Evolutionary conservation across 2,888 invertebrate species (phyloP), one percentile per base, ranked within the genome.

Genomic region (Diarsia mendica): DNA sequence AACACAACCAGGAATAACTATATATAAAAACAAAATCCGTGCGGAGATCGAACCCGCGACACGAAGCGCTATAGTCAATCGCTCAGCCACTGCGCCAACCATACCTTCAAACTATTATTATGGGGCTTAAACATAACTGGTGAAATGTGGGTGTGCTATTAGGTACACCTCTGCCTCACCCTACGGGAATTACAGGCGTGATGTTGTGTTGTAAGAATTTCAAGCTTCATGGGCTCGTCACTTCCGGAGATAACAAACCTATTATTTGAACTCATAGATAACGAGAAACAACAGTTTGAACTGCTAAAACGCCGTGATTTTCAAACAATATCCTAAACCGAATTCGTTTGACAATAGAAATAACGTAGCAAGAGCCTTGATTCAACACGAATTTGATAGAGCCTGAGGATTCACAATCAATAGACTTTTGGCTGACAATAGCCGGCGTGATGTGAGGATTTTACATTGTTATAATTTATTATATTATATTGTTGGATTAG

Each of bases 391-490:
- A 58, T 13, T 58, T 66, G 33, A 46, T 33, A 51, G 60, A 66
- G 55, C 13, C 20, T 5, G 15, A 67, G 49, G 61, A 67, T 58
- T 61, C 53, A 11, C 6, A 77, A 61, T 72, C 76, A 28, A 55
- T 28, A 23, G 46, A 18, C 39, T 64, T 74, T 65, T 69, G 10
- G 11, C n/a, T 11, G 39, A 77, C 77, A 77, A 80, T 84, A 9
- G 49, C 18, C 49, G 33, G 48, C 67, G 64, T 73, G 80, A 76
- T 65, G n/a, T 73, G 53, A 65, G 61, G 64, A 71, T 73, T 66
- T 69, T n/a, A 11, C 5, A 75, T 67, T 75, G 61, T 68, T 68
- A 63, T 73, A 80, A 70, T 83, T 69, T 68, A 65, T 71, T 67
- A 48, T 67, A 55, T 75, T 23, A 0, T 18, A 48, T 63, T 18